These are phyloP conservation scores for Epizoanthus rinbou DNA, from an alignment of 92 coral and sea anemone genomes.

Conservation along the genomic window DNA sequence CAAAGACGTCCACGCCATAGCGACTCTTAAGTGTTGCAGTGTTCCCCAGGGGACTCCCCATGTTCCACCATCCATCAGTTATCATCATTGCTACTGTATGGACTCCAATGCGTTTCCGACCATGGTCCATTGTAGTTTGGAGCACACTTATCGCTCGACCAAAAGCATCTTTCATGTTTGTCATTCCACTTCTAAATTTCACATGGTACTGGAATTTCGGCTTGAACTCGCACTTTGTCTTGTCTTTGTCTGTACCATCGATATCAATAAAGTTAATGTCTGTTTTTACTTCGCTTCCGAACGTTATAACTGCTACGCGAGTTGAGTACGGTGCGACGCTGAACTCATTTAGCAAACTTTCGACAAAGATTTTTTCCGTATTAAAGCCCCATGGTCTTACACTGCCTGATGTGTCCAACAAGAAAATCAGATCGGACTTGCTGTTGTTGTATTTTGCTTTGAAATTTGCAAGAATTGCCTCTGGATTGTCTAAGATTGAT, in stretches of 20 bases:
- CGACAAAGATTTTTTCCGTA: slow-evolving; percentile 85
- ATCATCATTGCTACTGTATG: slow-evolving; percentile 93
- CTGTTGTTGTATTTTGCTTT: slow-evolving; percentile 88
- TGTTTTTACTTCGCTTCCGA: slow-evolving; percentile 68
- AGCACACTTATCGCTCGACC: slow-evolving; percentile 42
- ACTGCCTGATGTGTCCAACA: slow-evolving; percentile 95
- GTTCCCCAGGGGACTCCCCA: slow-evolving; percentile 62
- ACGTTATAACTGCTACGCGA: slow-evolving; percentile 85
- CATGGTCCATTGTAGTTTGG: slow-evolving; percentile 51
- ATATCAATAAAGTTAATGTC: slow-evolving; percentile 89
- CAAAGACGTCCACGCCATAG: slow-evolving; percentile 74
- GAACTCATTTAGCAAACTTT: slow-evolving; percentile 84
- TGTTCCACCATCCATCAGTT: slow-evolving; percentile 93
- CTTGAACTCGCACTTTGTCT: slow-evolving; percentile 93
- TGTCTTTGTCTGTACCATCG: slow-evolving; percentile 63
- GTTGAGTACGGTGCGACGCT: slow-evolving; percentile 93
- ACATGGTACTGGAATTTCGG: slow-evolving; percentile 74
- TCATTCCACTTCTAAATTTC: slow-evolving; percentile 65
- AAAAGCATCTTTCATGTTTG: slow-evolving; percentile 85
- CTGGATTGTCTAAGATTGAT: slow-evolving; percentile 60
- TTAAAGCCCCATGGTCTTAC: slow-evolving; percentile 75
- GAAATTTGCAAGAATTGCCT: slow-evolving; percentile 57
- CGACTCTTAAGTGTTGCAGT: slow-evolving; percentile 58
- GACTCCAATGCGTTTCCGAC: slow-evolving; percentile 65
- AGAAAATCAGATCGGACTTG: slow-evolving; percentile 82